phyloP scores from a whole-genome alignment of 2,113 vertebrate genomes.

The Eublepharis macularius region DNA sequence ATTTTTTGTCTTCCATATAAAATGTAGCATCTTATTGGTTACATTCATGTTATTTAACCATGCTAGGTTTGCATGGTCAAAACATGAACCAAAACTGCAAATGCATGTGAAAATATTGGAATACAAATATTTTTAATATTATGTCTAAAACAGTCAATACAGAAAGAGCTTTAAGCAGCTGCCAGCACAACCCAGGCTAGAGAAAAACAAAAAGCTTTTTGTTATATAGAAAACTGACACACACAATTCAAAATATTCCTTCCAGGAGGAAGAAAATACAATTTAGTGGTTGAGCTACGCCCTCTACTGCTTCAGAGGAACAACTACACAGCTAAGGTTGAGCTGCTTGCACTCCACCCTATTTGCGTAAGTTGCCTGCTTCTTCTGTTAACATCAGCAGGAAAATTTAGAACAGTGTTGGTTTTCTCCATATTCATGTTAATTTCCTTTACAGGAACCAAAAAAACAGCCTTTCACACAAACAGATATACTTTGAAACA shows the following conservation, averaged over 20 bases:
- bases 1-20: background rate
- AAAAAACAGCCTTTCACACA: background rate
- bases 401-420: background rate
- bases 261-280: background rate
- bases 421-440: background rate
- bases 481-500: background rate
- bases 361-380: background rate
- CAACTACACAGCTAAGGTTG: background rate
- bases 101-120: background rate
- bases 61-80: background rate
- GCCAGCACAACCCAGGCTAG: background rate
- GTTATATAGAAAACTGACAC: background rate
- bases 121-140: background rate
- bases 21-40: background rate
- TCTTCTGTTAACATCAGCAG: background rate
- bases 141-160: background rate
- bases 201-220: background rate
- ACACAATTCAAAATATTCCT: background rate
- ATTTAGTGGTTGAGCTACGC: background rate
- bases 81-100: background rate
- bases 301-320: slow-evolving; percentile 37
- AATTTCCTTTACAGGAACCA: background rate
- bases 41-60: background rate
- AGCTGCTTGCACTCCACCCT: background rate
- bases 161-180: background rate